Conservation (phyloP, 2,888 invertebrate species). For the Cecidostiba fungosa region DNA sequence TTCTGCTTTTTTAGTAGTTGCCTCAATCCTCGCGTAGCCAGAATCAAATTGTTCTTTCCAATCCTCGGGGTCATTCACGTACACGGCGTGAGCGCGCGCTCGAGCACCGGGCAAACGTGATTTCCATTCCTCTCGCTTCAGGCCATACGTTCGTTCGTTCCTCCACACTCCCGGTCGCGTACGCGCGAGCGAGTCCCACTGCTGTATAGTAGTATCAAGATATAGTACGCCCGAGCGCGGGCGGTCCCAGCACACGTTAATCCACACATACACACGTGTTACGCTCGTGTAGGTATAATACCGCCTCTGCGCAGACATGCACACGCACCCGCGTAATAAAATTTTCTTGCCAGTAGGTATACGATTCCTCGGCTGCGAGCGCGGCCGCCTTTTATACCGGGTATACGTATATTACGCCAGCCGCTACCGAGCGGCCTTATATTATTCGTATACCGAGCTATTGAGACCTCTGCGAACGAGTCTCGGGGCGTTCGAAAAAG, state of each 20-base stretch:
- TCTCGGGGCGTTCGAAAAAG: background rate
- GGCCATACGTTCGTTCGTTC: background rate
- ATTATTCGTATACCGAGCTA: background rate
- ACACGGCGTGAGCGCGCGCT: background rate
- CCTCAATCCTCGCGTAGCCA: background rate
- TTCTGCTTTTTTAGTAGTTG: background rate
- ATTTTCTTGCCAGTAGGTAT: constrained; percentile 35
- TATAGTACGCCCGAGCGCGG: background rate
- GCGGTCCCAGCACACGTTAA: background rate
- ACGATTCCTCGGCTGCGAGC: constrained; percentile 10
- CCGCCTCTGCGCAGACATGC: background rate
- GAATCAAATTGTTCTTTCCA: constrained; percentile 36
- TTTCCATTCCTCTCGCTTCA: constrained; percentile 38
- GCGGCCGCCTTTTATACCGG: constrained; percentile 3
- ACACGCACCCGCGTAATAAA: constrained; percentile 19
- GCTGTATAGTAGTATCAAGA: background rate
- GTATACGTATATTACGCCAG: background rate
- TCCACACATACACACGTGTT: background rate
- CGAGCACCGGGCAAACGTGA: constrained; percentile 13
- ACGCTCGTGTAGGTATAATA: background rate
- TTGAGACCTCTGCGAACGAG: background rate
- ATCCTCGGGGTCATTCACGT: constrained; percentile 36
- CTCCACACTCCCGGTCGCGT: background rate
- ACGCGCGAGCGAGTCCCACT: background rate
- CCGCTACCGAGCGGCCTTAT: background rate